Evolutionary conservation across 64 coral and sea anemone genomes (phyloP), one percentile per base, ranked within the genome.

Genomic region (Montipora foliosa): DNA sequence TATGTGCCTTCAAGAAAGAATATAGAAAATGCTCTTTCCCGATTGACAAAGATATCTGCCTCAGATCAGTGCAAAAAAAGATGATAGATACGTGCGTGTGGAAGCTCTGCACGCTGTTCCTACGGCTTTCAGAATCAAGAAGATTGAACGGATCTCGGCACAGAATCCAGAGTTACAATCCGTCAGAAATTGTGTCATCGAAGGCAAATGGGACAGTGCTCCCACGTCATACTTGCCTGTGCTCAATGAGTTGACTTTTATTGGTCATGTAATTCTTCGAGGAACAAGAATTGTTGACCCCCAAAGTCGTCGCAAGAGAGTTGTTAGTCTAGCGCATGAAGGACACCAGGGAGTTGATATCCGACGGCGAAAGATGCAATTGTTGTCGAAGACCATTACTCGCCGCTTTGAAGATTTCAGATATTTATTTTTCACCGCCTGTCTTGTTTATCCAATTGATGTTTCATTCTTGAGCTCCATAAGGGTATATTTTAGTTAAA

Each of bases 11-110:
- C 22, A 19, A 49, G 55, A 11, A 67, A 71, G n/a, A 87, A 87
- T 67, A 87, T 87, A 72, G 84, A n/a, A 13, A 64, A 72, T 73
- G 84, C 84, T 44, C 84, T 87, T 72, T 87, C 53, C 84, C 64
- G 67, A 74, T 16, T 49, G 22, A 48, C 84, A 68, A 87, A 87
- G 84, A 45, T 75, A 76, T 15, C 74, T 51, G 68, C 73, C 14
- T 75, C 69, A 50, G 29, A 89, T 49, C 46, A 77, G 48, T 74
- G n/a, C 87, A 2, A 8, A 11, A 5, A 3, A 8, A 58, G 74
- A 89, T 60, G 87, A 89, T 49, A 74, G 75, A 77, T 67, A 89
- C 19, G 74, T 77, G 13, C 74, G 87, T 49, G 47, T 67, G 19
- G 74, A 78, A 77, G 75, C 85, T 77, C 15, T 78, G 48, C 71